These are phyloP conservation scores for Caenorhabditis becei DNA, from an alignment of 2,888 invertebrate species.

Conservation along the genomic window DNA sequence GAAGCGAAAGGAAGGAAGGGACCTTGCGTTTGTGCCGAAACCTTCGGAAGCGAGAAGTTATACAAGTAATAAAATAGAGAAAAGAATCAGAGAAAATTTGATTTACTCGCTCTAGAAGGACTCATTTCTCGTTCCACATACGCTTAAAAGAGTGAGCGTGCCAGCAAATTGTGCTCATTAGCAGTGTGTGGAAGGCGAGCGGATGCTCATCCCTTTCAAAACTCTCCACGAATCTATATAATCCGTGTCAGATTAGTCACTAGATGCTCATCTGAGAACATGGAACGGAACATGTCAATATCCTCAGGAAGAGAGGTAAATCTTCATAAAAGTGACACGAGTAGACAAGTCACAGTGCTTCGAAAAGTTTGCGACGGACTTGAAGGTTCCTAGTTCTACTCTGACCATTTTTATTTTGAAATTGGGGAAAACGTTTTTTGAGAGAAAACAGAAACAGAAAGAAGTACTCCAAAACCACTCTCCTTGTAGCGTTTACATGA, in stretches of 20 bases:
- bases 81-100: slow-evolving; percentile 41
- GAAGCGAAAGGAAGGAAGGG: too few species aligned
- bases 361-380: too few species aligned
- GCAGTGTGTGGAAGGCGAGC: slow-evolving; percentile 16
- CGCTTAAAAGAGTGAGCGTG: background rate
- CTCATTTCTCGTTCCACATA: background rate
- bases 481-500: slow-evolving; percentile 61
- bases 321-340: too few species aligned
- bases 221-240: slow-evolving; percentile 27
- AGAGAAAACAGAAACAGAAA: slow-evolving; percentile 8
- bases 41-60: too few species aligned
- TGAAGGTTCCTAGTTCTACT: too few species aligned
- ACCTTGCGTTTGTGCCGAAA: slow-evolving; percentile 30
- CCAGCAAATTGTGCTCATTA: slow-evolving; percentile 45
- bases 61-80: slow-evolving; percentile 24
- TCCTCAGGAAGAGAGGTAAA: background rate
- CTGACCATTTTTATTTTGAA: background rate
- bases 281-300: slow-evolving; percentile 49
- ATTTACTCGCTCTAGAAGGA: slow-evolving; percentile 41
- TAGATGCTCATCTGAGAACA: slow-evolving; percentile 14
- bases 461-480: slow-evolving; percentile 48
- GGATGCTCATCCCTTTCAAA: slow-evolving; percentile 24
- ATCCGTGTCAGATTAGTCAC: slow-evolving; percentile 55
- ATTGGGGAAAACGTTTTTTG: background rate
- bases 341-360: too few species aligned